A percentile compares a stretch with the other conserved stretches of the same genome.
phyloP scores from a whole-genome alignment of 1,140 invertebrate species.

The Drosophila bocki region DNA sequence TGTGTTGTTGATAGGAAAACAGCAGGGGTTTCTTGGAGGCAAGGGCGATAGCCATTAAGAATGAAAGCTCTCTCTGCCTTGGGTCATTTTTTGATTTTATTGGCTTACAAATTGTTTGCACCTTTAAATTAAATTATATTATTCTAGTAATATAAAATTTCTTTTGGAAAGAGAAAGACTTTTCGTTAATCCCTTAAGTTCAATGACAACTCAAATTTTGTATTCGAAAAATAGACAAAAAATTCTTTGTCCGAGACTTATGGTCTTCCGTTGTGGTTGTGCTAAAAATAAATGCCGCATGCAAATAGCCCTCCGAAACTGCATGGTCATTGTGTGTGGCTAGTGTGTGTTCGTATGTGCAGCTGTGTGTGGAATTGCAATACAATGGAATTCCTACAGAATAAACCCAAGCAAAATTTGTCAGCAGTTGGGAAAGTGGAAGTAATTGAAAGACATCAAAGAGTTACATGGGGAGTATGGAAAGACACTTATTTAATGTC shows the following conservation, averaged over 20 bases:
- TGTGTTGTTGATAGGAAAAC: slow-evolving; percentile 8
- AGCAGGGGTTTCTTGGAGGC: not conserved
- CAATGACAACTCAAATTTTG: not conserved
- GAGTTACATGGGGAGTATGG: slow-evolving; percentile 33
- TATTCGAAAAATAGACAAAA: not conserved
- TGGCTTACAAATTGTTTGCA: too few species aligned
- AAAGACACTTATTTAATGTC: slow-evolving; percentile 22
- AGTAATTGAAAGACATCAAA: slow-evolving; percentile 34
- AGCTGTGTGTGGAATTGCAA: slow-evolving; percentile 1
- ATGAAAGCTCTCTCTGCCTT: not conserved
- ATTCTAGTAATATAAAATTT: not conserved
- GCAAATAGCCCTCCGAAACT: slow-evolving; percentile 38
- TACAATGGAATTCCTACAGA: slow-evolving; percentile 41
- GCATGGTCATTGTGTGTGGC: slow-evolving; percentile 31
- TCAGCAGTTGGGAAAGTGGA: slow-evolving; percentile 25
- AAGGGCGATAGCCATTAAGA: slow-evolving; percentile 1
- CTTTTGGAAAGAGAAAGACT: not conserved
- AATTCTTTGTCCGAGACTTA: slow-evolving; percentile 17
- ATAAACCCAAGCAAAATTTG: slow-evolving; percentile 30
- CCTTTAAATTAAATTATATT: not conserved
- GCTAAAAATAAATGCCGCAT: slow-evolving; percentile 47
- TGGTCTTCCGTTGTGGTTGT: slow-evolving; percentile 1
- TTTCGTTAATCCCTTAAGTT: not conserved
- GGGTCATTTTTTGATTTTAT: slow-evolving; percentile 1
- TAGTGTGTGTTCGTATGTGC: not conserved